phyloP scores from a whole-genome alignment of 2,797 vertebrate species.

The Alca torda region DNA sequence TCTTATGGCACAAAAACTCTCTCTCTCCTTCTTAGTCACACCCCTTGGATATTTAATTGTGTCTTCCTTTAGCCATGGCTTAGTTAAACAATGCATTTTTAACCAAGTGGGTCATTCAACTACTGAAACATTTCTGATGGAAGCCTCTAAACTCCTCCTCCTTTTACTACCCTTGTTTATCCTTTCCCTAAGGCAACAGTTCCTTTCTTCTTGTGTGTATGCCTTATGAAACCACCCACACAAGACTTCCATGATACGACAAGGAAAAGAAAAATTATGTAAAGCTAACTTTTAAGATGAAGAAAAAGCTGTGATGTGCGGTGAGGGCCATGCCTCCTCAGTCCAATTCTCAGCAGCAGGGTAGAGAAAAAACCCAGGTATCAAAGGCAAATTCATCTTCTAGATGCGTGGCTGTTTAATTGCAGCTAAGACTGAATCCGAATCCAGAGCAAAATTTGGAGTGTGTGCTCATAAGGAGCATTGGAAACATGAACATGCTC shows the following conservation, averaged over 20 bases:
- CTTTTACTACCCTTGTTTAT: neutral
- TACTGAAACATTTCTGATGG: neutral
- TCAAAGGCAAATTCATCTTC: neutral
- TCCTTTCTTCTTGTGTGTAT: neutral
- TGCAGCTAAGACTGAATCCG: neutral
- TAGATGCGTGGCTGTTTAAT: neutral
- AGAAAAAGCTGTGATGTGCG: neutral
- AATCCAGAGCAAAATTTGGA: neutral
- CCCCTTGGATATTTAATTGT: neutral
- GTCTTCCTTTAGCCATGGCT: neutral
- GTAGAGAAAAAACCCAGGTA: neutral
- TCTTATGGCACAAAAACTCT: neutral
- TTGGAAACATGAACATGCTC: neutral
- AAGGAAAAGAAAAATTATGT: neutral
- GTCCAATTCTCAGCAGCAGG: neutral
- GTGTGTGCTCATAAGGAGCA: neutral
- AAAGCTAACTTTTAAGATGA: neutral
- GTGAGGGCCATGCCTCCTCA: neutral
- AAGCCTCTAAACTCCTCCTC: neutral
- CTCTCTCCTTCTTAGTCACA: neutral
- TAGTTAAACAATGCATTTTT: neutral
- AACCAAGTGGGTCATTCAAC: neutral
- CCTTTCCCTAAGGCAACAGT: neutral
- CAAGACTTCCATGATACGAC: neutral
- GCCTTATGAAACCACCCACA: neutral